These are phyloP conservation scores for Jacana jacana DNA, from an alignment of 2,113 vertebrate genomes.

Conservation along the genomic window DNA sequence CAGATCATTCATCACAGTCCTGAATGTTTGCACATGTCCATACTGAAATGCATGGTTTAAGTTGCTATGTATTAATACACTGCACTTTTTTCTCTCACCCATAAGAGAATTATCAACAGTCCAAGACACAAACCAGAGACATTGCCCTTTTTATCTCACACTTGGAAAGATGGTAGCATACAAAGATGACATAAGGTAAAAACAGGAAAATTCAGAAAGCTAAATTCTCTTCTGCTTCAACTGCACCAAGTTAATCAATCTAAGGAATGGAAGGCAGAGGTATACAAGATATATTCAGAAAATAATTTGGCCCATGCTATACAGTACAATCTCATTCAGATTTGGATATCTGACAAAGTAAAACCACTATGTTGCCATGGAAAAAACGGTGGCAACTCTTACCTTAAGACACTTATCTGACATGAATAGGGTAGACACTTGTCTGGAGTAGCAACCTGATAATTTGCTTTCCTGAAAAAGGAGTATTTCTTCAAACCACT, in stretches of 20 bases:
- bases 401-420: neutral
- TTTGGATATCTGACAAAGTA: neutral
- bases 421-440: neutral
- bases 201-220: neutral
- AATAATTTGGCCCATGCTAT: neutral
- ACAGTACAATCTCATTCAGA: neutral
- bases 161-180: neutral
- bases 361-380: neutral
- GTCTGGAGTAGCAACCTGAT: neutral
- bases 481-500: neutral
- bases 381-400: neutral
- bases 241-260: neutral
- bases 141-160: neutral
- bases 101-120: neutral
- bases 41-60: neutral
- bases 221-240: neutral
- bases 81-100: neutral
- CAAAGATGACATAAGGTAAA: neutral
- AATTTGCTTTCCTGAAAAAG: neutral
- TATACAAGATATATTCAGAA: neutral
- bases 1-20: neutral
- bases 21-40: neutral
- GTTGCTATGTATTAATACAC: neutral
- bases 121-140: neutral
- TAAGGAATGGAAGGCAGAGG: neutral